Base-by-base conservation (phyloP, 2,888 invertebrate genomes). In the Nesidiocoris tenuis region DNA sequence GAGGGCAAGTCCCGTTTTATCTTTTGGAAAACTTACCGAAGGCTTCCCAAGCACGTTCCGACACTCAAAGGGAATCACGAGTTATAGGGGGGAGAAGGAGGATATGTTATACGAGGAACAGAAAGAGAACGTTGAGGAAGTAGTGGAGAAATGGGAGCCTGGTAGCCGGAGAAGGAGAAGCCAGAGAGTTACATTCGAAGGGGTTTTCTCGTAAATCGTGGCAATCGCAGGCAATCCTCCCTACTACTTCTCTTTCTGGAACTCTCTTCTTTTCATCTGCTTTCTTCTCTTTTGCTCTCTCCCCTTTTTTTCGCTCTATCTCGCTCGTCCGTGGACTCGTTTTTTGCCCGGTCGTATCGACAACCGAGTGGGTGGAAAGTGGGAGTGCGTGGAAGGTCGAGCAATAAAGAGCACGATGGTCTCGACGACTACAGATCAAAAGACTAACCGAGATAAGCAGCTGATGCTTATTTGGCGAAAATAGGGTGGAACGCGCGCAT, bases 151-250 rank as follows among this genome's bases (percentile, higher is more conserved):
- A 39, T 12, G 39, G 39, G 39, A 39, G 39, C 39, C 12, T 39
- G 39, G 5, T n/a, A n/a, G n/a, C n/a, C 63, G 63, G 63, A n/a
- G 7, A 17, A 23, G 61, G 23, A 61, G 17, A 65, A 65, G 65
- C 25, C 39, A 18, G 65, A 39, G 39, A 24, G 25, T 39, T 39
- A n/a, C 39, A 24, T 65, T 19, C 39, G 25, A 24, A 19, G 39
- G 39, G 39, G 39, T 39, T 39, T 17, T 65, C 17, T 65, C 65
- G 65, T 65, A 65, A 65, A 65, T 65, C 65, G 65, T 39, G 65
- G 65, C 65, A 65, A 65, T 65, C 65, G 39, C 39, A 65, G 65
- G 19, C 65, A n/a, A n/a, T 25, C n/a, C 39, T 65, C 65, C 39
- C 16, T 18, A 39, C 25, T 18, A 19, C 65, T 63, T 65, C 65